A percentile compares a stretch with the other conserved stretches of the same genome.
Evolutionary conservation across 2,888 invertebrate genomes (phyloP).

Genomic region (Palloptera scutellata): DNA sequence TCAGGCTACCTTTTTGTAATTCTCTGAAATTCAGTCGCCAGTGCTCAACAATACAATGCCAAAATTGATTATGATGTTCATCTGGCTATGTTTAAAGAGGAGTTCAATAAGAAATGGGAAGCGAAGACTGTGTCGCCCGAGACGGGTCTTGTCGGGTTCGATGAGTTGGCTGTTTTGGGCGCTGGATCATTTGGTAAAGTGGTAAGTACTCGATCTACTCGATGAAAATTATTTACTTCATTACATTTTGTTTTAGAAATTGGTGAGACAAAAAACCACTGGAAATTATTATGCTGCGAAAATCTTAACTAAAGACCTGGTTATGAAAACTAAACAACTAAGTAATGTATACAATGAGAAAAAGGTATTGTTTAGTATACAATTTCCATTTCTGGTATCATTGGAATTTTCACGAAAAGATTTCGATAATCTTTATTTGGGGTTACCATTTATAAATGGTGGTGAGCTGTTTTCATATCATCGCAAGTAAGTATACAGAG

Average conservation of each 20-base stretch:
- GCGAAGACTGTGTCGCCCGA: slow-evolving; percentile 48
- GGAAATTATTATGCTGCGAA: slow-evolving; percentile 84
- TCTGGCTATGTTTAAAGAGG: slow-evolving; percentile 67
- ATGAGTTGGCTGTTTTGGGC: slow-evolving; percentile 80
- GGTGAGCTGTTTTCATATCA: slow-evolving; percentile 89
- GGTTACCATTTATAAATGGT: slow-evolving; percentile 86
- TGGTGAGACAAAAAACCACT: slow-evolving; percentile 70
- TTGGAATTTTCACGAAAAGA: slow-evolving; percentile 89
- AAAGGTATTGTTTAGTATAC: slow-evolving; percentile 83
- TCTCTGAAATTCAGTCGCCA: too few species aligned
- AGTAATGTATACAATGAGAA: slow-evolving; percentile 91
- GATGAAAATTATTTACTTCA: background rate
- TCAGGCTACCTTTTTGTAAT: too few species aligned
- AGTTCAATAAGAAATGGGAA: slow-evolving; percentile 68
- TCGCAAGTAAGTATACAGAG: slow-evolving; percentile 66
- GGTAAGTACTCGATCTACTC: slow-evolving; percentile 62
- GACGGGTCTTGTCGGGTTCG: slow-evolving; percentile 70
- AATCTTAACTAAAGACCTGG: slow-evolving; percentile 84
- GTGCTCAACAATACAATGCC: slow-evolving; percentile 41
- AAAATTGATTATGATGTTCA: slow-evolving; percentile 58
- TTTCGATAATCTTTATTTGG: slow-evolving; percentile 82
- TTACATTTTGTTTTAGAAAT: slow-evolving; percentile 45
- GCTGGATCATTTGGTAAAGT: slow-evolving; percentile 93
- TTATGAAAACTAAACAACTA: slow-evolving; percentile 90
- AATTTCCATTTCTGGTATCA: slow-evolving; percentile 89